Evolutionary conservation across 2,113 vertebrate species (phyloP).

Genomic region (Podocnemis expansa): DNA sequence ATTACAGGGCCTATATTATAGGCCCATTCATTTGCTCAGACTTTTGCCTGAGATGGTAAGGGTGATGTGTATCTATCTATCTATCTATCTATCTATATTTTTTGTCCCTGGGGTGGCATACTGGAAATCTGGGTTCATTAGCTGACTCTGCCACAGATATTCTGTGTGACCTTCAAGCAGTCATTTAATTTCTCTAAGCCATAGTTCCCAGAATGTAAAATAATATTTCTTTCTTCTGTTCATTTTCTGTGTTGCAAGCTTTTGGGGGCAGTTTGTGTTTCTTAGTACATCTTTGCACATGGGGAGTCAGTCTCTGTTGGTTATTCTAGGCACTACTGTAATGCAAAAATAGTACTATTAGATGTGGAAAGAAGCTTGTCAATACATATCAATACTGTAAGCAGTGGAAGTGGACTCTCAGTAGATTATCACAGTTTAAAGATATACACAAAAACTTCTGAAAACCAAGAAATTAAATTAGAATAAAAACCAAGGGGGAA

Average conservation of each 20-base stretch:
- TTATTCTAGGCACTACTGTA: neutral
- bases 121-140: neutral
- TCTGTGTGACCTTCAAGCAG: neutral
- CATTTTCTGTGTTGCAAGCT: neutral
- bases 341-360: neutral
- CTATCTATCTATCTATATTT: too few relatives aligned
- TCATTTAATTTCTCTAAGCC: neutral
- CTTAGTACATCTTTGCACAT: neutral
- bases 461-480: neutral
- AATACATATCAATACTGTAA: neutral
- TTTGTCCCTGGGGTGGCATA: neutral
- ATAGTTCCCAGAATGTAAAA: neutral
- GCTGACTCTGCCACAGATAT: neutral
- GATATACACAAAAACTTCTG: neutral
- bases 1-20: too few relatives aligned
- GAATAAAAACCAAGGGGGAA: neutral
- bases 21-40: neutral
- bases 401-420: neutral
- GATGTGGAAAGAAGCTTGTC: neutral
- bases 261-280: neutral
- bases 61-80: neutral
- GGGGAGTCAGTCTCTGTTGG: neutral
- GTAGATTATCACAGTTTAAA: neutral
- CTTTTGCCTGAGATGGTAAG: neutral
- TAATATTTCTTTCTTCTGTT: neutral